phyloP scores from a whole-genome alignment of 2,113 vertebrate genomes.

The Albula glossodonta region DNA sequence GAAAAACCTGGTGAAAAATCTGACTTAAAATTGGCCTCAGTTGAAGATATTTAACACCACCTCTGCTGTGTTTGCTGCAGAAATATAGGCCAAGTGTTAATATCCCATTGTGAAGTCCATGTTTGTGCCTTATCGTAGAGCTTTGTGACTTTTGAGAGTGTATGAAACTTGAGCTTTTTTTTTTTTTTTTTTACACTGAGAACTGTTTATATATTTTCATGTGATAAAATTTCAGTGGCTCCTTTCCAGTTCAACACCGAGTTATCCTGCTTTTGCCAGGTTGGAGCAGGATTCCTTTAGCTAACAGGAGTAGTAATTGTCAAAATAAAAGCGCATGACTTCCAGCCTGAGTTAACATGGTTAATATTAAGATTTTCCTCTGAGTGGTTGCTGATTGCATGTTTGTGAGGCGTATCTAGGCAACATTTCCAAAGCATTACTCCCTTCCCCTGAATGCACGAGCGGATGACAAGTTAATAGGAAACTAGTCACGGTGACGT shows the following conservation, averaged over 20 bases:
- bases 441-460: neutral
- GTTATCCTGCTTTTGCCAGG: neutral
- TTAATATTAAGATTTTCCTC: neutral
- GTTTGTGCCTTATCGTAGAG: neutral
- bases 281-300: neutral
- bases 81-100: neutral
- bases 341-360: neutral
- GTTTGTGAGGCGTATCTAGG: constrained; percentile 23
- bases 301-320: neutral
- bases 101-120: neutral
- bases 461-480: neutral
- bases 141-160: neutral
- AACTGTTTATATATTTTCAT: neutral
- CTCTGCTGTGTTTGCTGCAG: neutral
- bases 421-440: constrained; percentile 25
- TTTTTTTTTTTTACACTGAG: neutral
- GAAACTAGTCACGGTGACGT: neutral
- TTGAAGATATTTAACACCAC: neutral
- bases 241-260: neutral
- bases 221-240: neutral
- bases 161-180: neutral
- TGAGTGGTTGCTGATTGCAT: neutral
- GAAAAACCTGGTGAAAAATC: neutral
- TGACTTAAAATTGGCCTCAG: neutral
- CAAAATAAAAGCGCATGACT: neutral